phyloP scores from a whole-genome alignment of 2,888 invertebrate species.

The Drosophila basisetae region DNA sequence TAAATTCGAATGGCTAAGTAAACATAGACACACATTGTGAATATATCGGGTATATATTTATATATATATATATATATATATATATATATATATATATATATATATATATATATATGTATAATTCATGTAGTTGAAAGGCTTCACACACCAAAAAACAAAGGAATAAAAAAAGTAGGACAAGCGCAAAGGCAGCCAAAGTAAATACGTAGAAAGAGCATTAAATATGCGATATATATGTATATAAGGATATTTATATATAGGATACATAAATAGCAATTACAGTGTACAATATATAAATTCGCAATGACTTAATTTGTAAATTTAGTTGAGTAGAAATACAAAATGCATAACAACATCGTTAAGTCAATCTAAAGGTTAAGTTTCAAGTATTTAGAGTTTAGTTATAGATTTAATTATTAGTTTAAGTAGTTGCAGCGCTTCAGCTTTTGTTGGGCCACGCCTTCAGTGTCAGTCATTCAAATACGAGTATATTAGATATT shows the following conservation, averaged over 20 bases:
- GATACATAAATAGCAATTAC: constrained; percentile 55
- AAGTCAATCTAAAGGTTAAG: constrained; percentile 49
- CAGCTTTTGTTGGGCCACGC: constrained; percentile 48
- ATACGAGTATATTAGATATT: constrained; percentile 51
- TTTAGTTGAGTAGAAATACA: constrained; percentile 63
- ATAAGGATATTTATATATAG: constrained; percentile 30
- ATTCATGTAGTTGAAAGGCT: constrained; percentile 16
- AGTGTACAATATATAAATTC: constrained; percentile 77
- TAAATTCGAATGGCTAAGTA: constrained; percentile 29
- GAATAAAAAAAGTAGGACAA: constrained; percentile 19
- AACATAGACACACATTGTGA: constrained; percentile 30
- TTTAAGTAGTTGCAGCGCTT: constrained; percentile 51
- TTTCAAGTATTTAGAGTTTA: constrained; percentile 2
- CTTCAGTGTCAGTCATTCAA: constrained; percentile 86
- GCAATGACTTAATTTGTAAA: constrained; percentile 66
- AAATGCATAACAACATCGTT: constrained; percentile 66
- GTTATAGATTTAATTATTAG: constrained; percentile 25
- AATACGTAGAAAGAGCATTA: constrained; percentile 24
- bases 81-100: neutral
- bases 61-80: neutral
- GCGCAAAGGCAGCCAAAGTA: constrained; percentile 61
- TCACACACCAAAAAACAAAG: constrained; percentile 34
- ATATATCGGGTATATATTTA: neutral
- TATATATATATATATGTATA: neutral
- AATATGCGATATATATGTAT: constrained; percentile 31